Evolutionary conservation across 92 coral and sea anemone species (phyloP).

Genomic region (Plumapathes pennacea): DNA sequence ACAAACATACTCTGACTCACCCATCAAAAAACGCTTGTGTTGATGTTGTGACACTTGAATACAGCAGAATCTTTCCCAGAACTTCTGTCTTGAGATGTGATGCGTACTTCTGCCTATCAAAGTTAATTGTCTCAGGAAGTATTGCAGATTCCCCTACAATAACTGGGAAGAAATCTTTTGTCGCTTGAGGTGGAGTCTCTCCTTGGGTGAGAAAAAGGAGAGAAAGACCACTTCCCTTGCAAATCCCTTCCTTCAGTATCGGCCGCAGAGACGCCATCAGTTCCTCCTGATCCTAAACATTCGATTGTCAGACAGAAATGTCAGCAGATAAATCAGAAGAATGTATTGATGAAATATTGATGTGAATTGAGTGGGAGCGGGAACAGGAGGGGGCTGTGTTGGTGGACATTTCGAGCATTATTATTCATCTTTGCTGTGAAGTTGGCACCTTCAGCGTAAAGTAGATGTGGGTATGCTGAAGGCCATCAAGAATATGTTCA

Average conservation of each 20-base stretch:
- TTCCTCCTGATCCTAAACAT: constrained; percentile 35
- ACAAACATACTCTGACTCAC: too few species aligned
- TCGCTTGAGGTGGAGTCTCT: constrained; percentile 11
- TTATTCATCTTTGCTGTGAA: too few species aligned
- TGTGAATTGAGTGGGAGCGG: not conserved
- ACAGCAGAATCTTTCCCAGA: constrained; percentile 73
- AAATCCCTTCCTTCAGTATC: constrained; percentile 35
- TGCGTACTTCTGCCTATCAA: constrained; percentile 59
- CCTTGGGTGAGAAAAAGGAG: constrained; percentile 56
- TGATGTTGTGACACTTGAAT: constrained; percentile 76
- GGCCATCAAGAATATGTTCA: too few species aligned
- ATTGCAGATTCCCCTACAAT: constrained; percentile 18
- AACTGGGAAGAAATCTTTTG: constrained; percentile 63
- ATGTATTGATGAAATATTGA: not conserved
- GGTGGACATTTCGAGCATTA: too few species aligned
- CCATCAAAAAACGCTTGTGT: constrained; percentile 86
- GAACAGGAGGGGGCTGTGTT: too few species aligned
- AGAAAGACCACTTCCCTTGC: constrained; percentile 64
- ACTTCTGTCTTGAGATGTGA: constrained; percentile 55
- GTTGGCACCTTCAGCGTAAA: too few species aligned
- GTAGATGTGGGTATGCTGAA: too few species aligned
- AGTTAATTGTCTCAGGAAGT: constrained; percentile 1
- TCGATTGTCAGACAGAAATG: not conserved
- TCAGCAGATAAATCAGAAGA: not conserved
- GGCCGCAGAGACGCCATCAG: constrained; percentile 50